Evolutionary conservation across 2,888 invertebrate genomes (phyloP), one percentile per base, ranked within the genome.

Genomic region (Acanthococcus lagerstroemiae): DNA sequence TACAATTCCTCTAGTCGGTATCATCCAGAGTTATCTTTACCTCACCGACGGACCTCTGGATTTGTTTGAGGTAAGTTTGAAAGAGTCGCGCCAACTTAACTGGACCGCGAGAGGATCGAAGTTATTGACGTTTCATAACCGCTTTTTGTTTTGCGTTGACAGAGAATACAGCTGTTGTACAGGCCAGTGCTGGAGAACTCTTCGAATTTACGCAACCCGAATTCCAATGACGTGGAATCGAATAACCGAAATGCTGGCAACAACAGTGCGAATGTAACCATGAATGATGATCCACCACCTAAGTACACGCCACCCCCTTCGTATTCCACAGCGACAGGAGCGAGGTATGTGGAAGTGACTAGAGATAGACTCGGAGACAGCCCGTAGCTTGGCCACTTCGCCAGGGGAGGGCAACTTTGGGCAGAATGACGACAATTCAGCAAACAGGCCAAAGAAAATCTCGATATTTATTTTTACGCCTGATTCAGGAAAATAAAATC

Each of bases 291-390:
- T 73, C 65, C 76, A 72, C 69, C 73, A 68, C 93, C 93, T 57
- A 93, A 93, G 76, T 93, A 94, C 77, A 93, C 92, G 0, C 93
- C 94, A 0, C 94, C 94, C 2, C 93, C 93, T 0, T 90, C 90
- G 0, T 93, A 93, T 75, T 90, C 91, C 27, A 92, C 92, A 4
- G 93, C 93, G 1, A 93, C 93, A 0, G 92, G 93, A 1, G 90
- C 90, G 0, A 76, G 77, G 77, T 77, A 71, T 15, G n/a, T n/a
- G n/a, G n/a, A n/a, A n/a, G n/a, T n/a, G n/a, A n/a, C n/a, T n/a
- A n/a, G n/a, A n/a, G n/a, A n/a, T n/a, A n/a, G n/a, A n/a, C n/a
- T n/a, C n/a, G n/a, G n/a, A n/a, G n/a, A n/a, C n/a, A n/a, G n/a
- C n/a, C n/a, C n/a, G n/a, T n/a, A n/a, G n/a, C n/a, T n/a, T n/a